Evolutionary conservation across 2,888 invertebrate species (phyloP).

Genomic region (Heteromyza rotundicornis): DNA sequence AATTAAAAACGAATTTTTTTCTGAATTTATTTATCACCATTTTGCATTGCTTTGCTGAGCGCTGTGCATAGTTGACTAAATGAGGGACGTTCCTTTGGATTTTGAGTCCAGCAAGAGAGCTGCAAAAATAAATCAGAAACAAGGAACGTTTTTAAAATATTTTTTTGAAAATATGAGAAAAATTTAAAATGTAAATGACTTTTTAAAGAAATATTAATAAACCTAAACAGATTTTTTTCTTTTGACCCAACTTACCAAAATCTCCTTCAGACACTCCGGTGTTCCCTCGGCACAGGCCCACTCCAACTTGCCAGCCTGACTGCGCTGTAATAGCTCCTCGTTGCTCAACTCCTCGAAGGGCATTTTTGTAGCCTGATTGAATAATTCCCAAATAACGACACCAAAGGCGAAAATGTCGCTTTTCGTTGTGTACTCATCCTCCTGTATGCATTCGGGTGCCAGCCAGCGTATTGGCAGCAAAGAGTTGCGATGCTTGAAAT

Average conservation of each 20-base stretch:
- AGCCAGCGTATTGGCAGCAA: constrained; percentile 90
- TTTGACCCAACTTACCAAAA: constrained; percentile 65
- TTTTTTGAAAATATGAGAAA: not conserved
- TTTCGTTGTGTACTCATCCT: constrained; percentile 90
- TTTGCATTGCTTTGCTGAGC: constrained; percentile 61
- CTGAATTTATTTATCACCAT: constrained; percentile 48
- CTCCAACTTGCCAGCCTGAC: constrained; percentile 66
- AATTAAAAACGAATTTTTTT: not conserved
- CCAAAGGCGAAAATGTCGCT: constrained; percentile 93
- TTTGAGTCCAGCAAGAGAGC: constrained; percentile 58
- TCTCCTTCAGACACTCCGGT: constrained; percentile 68
- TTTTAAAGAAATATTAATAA: too few relatives aligned
- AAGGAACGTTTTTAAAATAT: not conserved
- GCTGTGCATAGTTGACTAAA: constrained; percentile 62
- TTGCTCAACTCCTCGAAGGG: constrained; percentile 67
- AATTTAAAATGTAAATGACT: not conserved
- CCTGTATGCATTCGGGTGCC: constrained; percentile 85
- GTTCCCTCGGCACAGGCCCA: constrained; percentile 73
- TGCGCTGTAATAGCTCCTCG: constrained; percentile 57
- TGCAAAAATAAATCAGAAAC: constrained; percentile 32
- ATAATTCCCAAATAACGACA: constrained; percentile 89
- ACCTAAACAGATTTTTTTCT: too few relatives aligned
- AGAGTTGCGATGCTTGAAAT: constrained; percentile 83
- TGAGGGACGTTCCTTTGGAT: constrained; percentile 62
- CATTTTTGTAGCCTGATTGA: constrained; percentile 77